A percentile compares a stretch with the other conserved stretches of the same genome.
Conservation (phyloP, 92 coral and sea anemone genomes). For the Diadumene lineata region DNA sequence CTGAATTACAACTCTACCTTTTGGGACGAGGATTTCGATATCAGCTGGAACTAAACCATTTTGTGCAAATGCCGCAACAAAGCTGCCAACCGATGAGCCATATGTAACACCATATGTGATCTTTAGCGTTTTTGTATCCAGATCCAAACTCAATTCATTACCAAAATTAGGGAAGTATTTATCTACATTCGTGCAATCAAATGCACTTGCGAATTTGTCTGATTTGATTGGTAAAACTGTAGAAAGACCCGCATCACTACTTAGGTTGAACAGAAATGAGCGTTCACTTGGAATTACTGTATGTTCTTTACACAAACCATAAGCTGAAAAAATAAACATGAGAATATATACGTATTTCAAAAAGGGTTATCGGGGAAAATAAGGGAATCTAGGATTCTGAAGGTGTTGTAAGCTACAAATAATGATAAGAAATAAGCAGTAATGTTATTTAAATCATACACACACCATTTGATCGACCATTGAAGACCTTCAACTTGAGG, state of each 20-base stretch:
- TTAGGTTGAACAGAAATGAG: slow-evolving; percentile 35
- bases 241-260: slow-evolving; percentile 17
- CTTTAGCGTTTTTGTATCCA: neutral
- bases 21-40: slow-evolving; percentile 27
- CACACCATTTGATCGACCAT: too few species aligned
- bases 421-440: too few species aligned
- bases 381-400: too few species aligned
- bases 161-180: slow-evolving; percentile 35
- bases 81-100: slow-evolving; percentile 8
- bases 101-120: slow-evolving; percentile 13
- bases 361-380: too few species aligned
- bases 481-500: too few species aligned
- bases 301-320: neutral
- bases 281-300: slow-evolving; percentile 19
- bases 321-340: neutral
- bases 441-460: too few species aligned
- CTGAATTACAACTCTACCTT: too few species aligned
- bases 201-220: neutral
- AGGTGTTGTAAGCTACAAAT: too few species aligned
- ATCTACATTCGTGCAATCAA: neutral
- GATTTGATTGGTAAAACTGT: neutral
- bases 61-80: neutral
- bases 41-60: neutral
- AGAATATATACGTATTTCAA: neutral
- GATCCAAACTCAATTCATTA: slow-evolving; percentile 23